phyloP scores from a whole-genome alignment of 1,140 invertebrate genomes.

The Anthonomus grandis region DNA sequence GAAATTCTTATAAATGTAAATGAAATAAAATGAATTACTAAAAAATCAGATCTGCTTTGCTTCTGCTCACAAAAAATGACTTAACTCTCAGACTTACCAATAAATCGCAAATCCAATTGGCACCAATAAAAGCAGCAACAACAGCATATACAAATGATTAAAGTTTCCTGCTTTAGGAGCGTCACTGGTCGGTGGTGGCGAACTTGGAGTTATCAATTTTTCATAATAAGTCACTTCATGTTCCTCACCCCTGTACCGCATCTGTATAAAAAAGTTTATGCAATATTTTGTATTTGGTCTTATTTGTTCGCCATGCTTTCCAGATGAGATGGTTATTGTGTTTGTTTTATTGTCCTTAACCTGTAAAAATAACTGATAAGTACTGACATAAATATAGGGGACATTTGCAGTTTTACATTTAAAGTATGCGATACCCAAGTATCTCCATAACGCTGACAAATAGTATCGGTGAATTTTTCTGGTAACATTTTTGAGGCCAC shows the following conservation, averaged over 20 bases:
- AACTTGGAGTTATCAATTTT: constrained; percentile 23
- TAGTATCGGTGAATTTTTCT: constrained; percentile 26
- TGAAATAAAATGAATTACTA: too few relatives aligned
- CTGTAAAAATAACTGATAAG: constrained; percentile 9
- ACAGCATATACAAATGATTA: constrained; percentile 30
- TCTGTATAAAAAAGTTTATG: constrained; percentile 37
- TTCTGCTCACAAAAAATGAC: too few relatives aligned
- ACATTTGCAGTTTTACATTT: constrained; percentile 22
- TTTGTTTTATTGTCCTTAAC: constrained; percentile 26
- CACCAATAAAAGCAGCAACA: constrained; percentile 31
- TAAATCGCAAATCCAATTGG: constrained; percentile 32
- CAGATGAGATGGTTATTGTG: constrained; percentile 26
- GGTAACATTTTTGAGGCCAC: constrained; percentile 20
- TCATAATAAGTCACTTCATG: constrained; percentile 38
- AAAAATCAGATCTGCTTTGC: too few relatives aligned
- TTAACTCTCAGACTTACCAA: constrained; percentile 24
- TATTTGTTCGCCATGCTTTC: constrained; percentile 18
- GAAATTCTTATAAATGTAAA: too few relatives aligned
- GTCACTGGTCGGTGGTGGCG: constrained; percentile 2
- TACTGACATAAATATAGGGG: background rate
- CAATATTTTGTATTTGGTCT: constrained; percentile 37
- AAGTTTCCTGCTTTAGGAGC: constrained; percentile 3
- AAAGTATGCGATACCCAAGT: constrained; percentile 35
- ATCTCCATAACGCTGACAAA: constrained; percentile 33
- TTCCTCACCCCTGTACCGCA: constrained; percentile 30